These are phyloP conservation scores for Hemitrygon akajei DNA, from an alignment of 2,797 vertebrate species.

Conservation along the genomic window DNA sequence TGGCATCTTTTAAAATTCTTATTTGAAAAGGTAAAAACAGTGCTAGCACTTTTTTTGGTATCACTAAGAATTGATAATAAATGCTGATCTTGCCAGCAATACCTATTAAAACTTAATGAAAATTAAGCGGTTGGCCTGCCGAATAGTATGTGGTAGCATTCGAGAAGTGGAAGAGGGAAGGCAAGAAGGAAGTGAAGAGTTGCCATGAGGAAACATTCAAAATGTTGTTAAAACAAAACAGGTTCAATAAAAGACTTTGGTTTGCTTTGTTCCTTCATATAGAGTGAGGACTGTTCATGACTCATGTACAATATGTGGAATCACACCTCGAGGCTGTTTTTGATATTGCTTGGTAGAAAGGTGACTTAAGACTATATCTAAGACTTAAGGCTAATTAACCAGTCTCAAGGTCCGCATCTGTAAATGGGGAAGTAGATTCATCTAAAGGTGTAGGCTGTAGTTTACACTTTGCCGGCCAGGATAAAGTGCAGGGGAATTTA, in stretches of 20 bases:
- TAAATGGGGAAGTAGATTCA: background rate
- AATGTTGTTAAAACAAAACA: background rate
- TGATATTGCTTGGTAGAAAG: background rate
- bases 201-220: background rate
- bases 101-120: background rate
- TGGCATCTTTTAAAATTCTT: too few species aligned
- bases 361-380: background rate
- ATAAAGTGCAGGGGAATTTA: background rate
- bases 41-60: background rate
- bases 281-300: background rate
- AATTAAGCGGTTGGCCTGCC: background rate
- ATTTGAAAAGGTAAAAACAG: background rate
- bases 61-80: background rate
- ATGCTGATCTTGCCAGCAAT: too few species aligned
- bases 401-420: background rate
- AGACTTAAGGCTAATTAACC: background rate
- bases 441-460: background rate
- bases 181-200: too few species aligned
- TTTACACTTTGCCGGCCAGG: background rate
- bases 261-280: background rate
- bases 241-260: background rate
- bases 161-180: background rate
- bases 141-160: background rate
- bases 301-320: background rate
- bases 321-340: background rate